Base-by-base conservation (phyloP, 23 tunicate genomes). In the Trididemnum nubilum region DNA sequence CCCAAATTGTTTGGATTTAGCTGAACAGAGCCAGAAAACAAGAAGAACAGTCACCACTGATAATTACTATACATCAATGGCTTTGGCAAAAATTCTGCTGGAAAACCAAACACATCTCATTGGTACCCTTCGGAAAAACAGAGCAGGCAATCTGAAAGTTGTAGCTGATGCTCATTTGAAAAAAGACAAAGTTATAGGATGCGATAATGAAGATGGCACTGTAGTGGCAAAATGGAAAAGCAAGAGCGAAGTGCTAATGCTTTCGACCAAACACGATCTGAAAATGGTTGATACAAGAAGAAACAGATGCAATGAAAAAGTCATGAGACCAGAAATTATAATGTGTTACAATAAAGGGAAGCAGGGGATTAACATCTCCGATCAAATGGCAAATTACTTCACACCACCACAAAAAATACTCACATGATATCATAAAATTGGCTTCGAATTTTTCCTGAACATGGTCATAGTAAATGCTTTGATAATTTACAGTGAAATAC, bases 181-280 rank as follows among this genome's bases (percentile, higher is more conserved):
- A 25, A 71, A 71, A 71, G 77, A 36, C 33, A 57, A 71, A 71
- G 22, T 71, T 22, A 25, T 30, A 34, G 1, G 0, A 34, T 19
- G 77, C 44, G 77, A 71, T 9, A 36, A 71, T 34, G 24, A 71
- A 71, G 51, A 71, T 71, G 54, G 77, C 44, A 71, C 50, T 71
- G 51, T 71, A 71, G 77, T 71, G 22, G 0, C 50, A 36, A 71
- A 71, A 71, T 71, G 54, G 77, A 71, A 33, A 71, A 36, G 50
- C 77, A 71, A 35, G 51, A 57, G 0, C 44, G 0, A 71, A 34
- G 77, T 71, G 77, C 44, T 35, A 36, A 34, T 33, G 77, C 77
- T 71, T 0, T 0, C 77, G 54, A 71, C 54, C 50, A 33, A 71
- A 71, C 69, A 63, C 23, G 69, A 63, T 63, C 24, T 63, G 27